phyloP scores from a whole-genome alignment of 2,113 vertebrate species.

The Antechinus flavipes region DNA sequence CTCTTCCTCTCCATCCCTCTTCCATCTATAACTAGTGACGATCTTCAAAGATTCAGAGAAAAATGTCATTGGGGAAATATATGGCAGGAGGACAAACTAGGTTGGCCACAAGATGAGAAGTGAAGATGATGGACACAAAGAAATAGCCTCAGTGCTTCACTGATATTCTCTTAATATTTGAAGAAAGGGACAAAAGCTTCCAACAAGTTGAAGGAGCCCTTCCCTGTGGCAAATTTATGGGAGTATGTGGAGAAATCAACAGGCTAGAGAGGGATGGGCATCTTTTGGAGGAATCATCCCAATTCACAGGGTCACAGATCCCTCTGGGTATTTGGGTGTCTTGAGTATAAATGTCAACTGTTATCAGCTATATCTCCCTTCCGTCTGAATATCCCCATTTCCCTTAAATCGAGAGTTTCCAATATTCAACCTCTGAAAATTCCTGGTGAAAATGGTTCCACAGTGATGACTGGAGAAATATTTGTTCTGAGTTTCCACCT shows the following conservation, averaged over 20 bases:
- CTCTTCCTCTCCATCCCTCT: not conserved
- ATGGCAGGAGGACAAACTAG: not conserved
- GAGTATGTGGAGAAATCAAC: not conserved
- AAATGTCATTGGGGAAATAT: not conserved
- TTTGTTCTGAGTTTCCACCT: not conserved
- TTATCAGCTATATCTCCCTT: not conserved
- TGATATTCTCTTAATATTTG: not conserved
- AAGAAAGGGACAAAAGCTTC: not conserved
- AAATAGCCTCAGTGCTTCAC: not conserved
- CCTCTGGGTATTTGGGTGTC: not conserved
- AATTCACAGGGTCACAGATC: not conserved
- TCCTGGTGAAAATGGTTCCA: not conserved
- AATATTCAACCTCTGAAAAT: not conserved
- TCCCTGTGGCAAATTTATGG: not conserved
- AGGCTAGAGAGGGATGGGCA: not conserved
- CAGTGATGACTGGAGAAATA: not conserved
- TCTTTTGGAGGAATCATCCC: not conserved
- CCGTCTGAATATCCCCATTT: not conserved
- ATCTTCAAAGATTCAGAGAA: not conserved
- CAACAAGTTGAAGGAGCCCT: not conserved
- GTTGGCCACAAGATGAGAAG: not conserved
- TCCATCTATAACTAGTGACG: not conserved
- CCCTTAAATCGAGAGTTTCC: not conserved
- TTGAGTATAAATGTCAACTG: not conserved
- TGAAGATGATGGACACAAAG: too few relatives aligned